Conservation (phyloP, 2,113 vertebrate genomes). For the Harpagus bidentatus region DNA sequence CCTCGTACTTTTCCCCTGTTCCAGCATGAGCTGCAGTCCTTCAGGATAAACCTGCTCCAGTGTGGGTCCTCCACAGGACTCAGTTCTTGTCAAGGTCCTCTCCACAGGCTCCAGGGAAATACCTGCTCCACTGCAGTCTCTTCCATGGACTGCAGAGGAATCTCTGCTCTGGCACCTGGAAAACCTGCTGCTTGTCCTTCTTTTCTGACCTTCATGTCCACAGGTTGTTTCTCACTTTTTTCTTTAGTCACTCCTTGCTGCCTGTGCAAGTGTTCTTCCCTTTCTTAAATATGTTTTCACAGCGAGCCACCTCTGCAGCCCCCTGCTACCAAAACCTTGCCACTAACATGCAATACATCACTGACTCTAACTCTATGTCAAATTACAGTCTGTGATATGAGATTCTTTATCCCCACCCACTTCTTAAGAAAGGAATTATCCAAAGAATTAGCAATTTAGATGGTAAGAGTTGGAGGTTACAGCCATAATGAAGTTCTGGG, state of each 20-base stretch:
- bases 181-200: neutral
- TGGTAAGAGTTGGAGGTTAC: neutral
- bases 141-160: neutral
- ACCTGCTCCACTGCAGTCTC: rapidly evolving
- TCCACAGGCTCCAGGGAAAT: neutral
- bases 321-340: neutral
- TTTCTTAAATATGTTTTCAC: neutral
- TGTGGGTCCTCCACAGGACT: neutral
- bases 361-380: neutral
- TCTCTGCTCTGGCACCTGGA: neutral
- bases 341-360: neutral
- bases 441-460: neutral
- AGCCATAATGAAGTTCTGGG: neutral
- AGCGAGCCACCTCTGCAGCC: neutral
- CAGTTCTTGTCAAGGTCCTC: neutral
- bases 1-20: neutral
- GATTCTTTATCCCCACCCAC: neutral
- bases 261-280: neutral
- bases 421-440: neutral
- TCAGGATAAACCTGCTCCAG: neutral
- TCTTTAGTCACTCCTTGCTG: neutral
- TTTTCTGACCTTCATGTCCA: neutral
- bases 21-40: neutral
- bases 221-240: neutral
- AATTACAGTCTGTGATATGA: neutral